Evolutionary conservation across 1,140 invertebrate species (phyloP).

Genomic region (Zaprionus ghesquierei): DNA sequence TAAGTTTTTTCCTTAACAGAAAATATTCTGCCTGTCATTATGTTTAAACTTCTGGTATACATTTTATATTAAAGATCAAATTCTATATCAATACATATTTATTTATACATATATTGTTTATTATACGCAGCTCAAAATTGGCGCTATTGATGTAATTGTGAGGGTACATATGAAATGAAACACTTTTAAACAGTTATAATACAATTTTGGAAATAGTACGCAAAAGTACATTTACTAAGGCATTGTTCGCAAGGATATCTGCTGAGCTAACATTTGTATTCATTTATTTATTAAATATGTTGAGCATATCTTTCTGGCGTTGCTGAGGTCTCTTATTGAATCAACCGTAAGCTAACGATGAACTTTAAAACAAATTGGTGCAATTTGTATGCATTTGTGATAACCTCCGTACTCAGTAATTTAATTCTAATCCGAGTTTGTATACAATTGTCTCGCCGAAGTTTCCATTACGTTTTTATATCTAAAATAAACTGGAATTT

Average conservation of each 20-base stretch:
- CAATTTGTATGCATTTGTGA: background rate
- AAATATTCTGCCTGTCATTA: too few species aligned
- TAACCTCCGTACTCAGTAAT: background rate
- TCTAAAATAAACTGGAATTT: background rate
- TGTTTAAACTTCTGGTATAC: too few species aligned
- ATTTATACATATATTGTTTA: too few species aligned
- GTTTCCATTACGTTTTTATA: background rate
- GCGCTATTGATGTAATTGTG: conserved; percentile 1
- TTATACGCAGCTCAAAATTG: background rate
- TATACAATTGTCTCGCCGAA: background rate
- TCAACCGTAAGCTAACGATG: background rate
- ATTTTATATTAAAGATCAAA: too few species aligned
- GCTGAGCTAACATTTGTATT: conserved; percentile 14
- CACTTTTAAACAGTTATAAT: conserved; percentile 1
- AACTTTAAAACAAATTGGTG: background rate
- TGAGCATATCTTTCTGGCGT: conserved; percentile 20
- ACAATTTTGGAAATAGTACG: conserved; percentile 21
- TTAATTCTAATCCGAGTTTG: background rate
- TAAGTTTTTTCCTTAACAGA: too few species aligned
- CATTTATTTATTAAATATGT: conserved; percentile 20
- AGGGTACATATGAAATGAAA: conserved; percentile 2
- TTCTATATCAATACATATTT: too few species aligned
- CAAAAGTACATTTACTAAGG: conserved; percentile 31
- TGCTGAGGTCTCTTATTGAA: conserved; percentile 27
- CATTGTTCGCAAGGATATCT: conserved; percentile 29